These are phyloP conservation scores for Malurus splendens DNA, from an alignment of 2,797 vertebrate species.

Conservation along the genomic window DNA sequence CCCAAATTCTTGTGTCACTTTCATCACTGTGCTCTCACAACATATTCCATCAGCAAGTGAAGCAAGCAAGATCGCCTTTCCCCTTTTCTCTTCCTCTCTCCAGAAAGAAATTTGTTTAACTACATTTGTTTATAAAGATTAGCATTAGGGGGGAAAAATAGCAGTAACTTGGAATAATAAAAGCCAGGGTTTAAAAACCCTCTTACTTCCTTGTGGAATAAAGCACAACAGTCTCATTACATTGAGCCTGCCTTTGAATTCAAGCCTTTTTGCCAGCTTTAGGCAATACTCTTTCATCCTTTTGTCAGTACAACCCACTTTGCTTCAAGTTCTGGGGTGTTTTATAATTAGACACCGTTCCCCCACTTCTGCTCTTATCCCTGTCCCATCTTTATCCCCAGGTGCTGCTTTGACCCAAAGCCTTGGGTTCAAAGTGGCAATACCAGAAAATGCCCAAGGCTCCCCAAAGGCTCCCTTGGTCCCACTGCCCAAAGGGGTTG, in stretches of 20 bases:
- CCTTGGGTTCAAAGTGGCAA: background rate
- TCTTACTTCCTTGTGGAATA: background rate
- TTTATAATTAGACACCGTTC: background rate
- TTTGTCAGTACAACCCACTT: background rate
- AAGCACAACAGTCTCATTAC: background rate
- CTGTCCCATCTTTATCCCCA: background rate
- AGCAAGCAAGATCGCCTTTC: background rate
- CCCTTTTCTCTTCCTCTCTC: background rate
- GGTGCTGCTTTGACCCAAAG: background rate
- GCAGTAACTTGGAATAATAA: background rate
- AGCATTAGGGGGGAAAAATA: background rate
- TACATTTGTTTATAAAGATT: background rate
- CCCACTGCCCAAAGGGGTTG: background rate
- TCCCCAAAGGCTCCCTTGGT: background rate
- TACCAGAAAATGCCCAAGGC: fast-evolving
- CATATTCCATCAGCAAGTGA: background rate
- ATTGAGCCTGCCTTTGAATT: background rate
- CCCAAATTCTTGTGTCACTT: background rate
- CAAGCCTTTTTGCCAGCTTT: background rate
- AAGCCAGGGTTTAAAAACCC: background rate
- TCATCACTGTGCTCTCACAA: background rate
- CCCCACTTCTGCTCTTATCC: background rate
- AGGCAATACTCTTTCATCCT: background rate
- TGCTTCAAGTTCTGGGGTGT: background rate
- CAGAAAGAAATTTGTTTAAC: background rate